A percentile compares a stretch with the other conserved stretches of the same genome.
Evolutionary conservation across 1,140 invertebrate species (phyloP).

Genomic region (Drosophila jambulina): DNA sequence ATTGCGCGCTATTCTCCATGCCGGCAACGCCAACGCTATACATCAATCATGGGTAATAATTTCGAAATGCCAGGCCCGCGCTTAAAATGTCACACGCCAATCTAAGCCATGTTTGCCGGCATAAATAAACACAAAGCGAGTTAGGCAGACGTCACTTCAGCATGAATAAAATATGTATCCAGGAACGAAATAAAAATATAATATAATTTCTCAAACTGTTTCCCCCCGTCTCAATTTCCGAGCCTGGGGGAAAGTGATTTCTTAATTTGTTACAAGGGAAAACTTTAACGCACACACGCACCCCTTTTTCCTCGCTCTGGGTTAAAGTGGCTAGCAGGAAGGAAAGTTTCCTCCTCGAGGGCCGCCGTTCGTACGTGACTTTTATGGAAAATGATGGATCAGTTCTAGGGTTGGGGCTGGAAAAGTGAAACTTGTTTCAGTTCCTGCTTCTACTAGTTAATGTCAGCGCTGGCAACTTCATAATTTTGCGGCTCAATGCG

Average conservation of each 20-base stretch:
- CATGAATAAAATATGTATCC: conserved; percentile 42
- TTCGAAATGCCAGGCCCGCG: conserved; percentile 61
- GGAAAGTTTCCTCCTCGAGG: conserved; percentile 59
- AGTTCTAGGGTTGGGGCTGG: conserved; percentile 14
- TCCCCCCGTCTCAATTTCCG: background rate
- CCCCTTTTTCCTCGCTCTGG: conserved; percentile 19
- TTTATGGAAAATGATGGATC: conserved; percentile 81
- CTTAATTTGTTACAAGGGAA: conserved; percentile 72
- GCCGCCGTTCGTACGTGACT: conserved; percentile 64
- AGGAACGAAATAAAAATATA: conserved; percentile 20
- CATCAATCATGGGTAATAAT: conserved; percentile 75
- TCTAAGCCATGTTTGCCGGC: conserved; percentile 69
- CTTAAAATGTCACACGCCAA: conserved; percentile 78
- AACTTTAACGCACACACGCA: conserved; percentile 26
- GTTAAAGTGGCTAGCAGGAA: conserved; percentile 65
- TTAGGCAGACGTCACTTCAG: conserved; percentile 29
- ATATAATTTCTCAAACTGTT: conserved; percentile 37
- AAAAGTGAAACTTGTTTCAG: conserved; percentile 69
- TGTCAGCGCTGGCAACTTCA: conserved; percentile 37
- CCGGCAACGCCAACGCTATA: conserved; percentile 13
- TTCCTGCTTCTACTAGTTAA: conserved; percentile 58
- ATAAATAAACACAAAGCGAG: conserved; percentile 46
- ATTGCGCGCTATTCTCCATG: background rate
- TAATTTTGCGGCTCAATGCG: conserved; percentile 8
- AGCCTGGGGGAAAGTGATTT: conserved; percentile 68